These are phyloP conservation scores for Hyposoter dolosus DNA, from an alignment of 2,888 invertebrate species.

Conservation along the genomic window DNA sequence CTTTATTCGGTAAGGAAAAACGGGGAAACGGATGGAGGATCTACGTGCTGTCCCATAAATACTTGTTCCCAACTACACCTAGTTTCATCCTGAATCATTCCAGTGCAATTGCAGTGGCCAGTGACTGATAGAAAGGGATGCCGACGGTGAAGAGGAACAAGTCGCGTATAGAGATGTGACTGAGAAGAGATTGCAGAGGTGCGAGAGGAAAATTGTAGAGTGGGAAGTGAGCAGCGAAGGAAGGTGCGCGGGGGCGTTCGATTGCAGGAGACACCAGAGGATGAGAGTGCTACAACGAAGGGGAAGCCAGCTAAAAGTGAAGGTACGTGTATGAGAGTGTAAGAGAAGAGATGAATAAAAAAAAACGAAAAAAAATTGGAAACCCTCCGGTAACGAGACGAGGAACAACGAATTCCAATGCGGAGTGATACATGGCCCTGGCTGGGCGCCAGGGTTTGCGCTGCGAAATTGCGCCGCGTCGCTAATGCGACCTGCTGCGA, in stretches of 20 bases:
- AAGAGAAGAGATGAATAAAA: constrained; percentile 70
- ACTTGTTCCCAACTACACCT: constrained; percentile 45
- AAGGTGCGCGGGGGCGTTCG: constrained; percentile 23
- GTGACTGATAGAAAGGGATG: constrained; percentile 51
- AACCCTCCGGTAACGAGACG: constrained; percentile 80
- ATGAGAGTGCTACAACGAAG: constrained; percentile 61
- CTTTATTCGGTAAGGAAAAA: constrained; percentile 39
- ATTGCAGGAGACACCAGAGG: constrained; percentile 54
- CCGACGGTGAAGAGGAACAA: constrained; percentile 28
- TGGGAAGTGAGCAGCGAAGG: constrained; percentile 27
- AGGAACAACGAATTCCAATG: constrained; percentile 82
- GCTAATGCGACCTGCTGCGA: constrained; percentile 78
- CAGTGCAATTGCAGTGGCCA: constrained; percentile 49
- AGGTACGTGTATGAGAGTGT: constrained; percentile 66
- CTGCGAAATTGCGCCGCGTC: constrained; percentile 79
- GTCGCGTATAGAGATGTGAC: constrained; percentile 53
- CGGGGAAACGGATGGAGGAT: neutral
- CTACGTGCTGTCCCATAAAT: constrained; percentile 57
- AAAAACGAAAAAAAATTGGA: constrained; percentile 76
- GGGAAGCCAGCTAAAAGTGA: constrained; percentile 46
- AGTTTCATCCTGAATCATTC: constrained; percentile 15
- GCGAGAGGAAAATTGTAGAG: constrained; percentile 43
- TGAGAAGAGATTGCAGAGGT: constrained; percentile 37
- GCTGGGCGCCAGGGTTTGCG: constrained; percentile 80
- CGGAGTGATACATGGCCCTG: constrained; percentile 81